Conservation (phyloP, 2,797 vertebrate species). For the Spinibarbus caldwelli region DNA sequence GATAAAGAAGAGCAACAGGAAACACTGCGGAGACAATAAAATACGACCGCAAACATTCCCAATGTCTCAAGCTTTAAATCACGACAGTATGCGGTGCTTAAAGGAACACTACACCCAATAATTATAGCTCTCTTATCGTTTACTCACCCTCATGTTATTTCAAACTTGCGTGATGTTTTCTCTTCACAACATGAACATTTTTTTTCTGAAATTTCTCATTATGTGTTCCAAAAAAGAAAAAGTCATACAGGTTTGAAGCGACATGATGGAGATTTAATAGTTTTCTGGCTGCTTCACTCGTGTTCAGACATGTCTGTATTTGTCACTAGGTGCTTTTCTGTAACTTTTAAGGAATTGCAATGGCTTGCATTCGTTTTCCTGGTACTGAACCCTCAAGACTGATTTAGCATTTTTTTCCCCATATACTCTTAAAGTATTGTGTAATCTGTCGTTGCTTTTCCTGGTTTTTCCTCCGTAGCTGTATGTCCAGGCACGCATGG, state of each 20-base stretch:
- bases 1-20: conserved; percentile 26
- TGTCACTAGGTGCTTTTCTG: not conserved
- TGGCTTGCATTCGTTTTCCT: not conserved
- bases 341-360: not conserved
- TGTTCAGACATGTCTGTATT: conserved; percentile 38
- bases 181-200: not conserved
- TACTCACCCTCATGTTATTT: not conserved
- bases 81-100: not conserved
- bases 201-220: no score
- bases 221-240: not conserved
- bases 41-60: not conserved
- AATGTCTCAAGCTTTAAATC: not conserved
- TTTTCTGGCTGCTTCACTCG: not conserved
- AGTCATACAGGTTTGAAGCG: not conserved
- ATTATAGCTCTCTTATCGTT: not conserved
- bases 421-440: not conserved
- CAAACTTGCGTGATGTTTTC: not conserved
- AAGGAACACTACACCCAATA: not conserved
- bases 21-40: not conserved
- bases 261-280: not conserved
- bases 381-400: not conserved
- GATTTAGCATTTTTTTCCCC: not conserved
- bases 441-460: not conserved
- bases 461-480: conserved; percentile 74
- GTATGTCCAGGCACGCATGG: conserved; percentile 91